Evolutionary conservation across 2,888 invertebrate species (phyloP), one percentile per base, ranked within the genome.

Genomic region (Acronicta aceris): DNA sequence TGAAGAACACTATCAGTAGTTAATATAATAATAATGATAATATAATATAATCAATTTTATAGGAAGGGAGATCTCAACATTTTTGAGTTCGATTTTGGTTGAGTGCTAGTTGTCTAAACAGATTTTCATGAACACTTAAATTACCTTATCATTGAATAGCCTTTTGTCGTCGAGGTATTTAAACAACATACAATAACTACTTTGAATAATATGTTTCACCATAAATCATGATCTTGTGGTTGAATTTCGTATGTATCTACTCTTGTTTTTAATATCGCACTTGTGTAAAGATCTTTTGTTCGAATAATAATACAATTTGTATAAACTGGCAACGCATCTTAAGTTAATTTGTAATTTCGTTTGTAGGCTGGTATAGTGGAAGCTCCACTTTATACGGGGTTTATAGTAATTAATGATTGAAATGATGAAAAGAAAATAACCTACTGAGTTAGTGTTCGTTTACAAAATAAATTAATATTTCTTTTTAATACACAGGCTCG

Each of bases 401-500:
- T 4, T 5, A n/a, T n/a, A n/a, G n/a, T n/a, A n/a, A n/a, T n/a
- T n/a, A n/a, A n/a, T n/a, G n/a, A n/a, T n/a, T n/a, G n/a, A n/a
- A n/a, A n/a, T n/a, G n/a, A n/a, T n/a, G n/a, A n/a, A n/a, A n/a
- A n/a, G n/a, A n/a, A n/a, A n/a, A n/a, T n/a, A n/a, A n/a, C 13
- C 1, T 36, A 5, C 13, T 12, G 36, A 36, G 36, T 36, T 38
- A 1, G n/a, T 8, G n/a, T 38, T 6, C 1, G 12, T 10, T 0
- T 16, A 16, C 17, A 3, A 3, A 42, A 8, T 40, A 30, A 16
- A 42, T 10, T 42, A 8, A 2, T n/a, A 33, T 27, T 21, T 36
- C 2, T 64, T 83, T 86, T 9, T 45, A 1, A 10, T 62, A 17
- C 13, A 2, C 84, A 96, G 96, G 95, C 95, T 85, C 95, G 96